Conservation (phyloP, 1,140 invertebrate genomes). For the Bombus sylvicola region DNA sequence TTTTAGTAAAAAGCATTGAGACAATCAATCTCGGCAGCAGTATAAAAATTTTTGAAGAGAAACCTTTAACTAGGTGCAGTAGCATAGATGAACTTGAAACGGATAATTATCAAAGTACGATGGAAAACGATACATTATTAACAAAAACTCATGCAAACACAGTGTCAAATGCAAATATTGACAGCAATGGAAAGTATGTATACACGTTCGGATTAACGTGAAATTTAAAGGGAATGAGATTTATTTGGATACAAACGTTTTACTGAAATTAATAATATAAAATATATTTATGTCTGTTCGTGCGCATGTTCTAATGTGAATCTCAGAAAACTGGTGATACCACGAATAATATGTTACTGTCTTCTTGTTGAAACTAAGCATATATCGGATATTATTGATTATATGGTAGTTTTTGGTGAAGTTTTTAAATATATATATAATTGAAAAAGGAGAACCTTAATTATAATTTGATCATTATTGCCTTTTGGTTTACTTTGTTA, state of each 20-base stretch:
- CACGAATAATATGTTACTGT: not conserved
- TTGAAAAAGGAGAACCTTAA: not conserved
- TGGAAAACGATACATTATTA: constrained; percentile 17
- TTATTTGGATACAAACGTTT: not conserved
- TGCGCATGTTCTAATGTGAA: not conserved
- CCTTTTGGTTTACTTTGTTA: not conserved
- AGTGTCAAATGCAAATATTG: not conserved
- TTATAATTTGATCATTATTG: not conserved
- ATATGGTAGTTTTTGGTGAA: not conserved
- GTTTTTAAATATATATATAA: not conserved
- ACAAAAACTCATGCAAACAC: not conserved
- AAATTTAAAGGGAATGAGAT: not conserved
- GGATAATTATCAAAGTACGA: not conserved
- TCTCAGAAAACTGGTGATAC: not conserved
- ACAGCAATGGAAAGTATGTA: constrained; percentile 38
- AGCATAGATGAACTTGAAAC: constrained; percentile 3
- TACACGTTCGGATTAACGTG: not conserved
- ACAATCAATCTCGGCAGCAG: constrained; percentile 72
- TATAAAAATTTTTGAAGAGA: constrained; percentile 70
- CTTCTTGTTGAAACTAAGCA: too few species aligned
- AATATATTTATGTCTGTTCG: too few species aligned
- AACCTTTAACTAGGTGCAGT: not conserved
- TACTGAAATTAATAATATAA: too few species aligned
- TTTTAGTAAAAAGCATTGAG: constrained; percentile 62
- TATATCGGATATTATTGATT: too few species aligned